phyloP scores from a whole-genome alignment of 2,888 invertebrate genomes.

The Parnassius glacialis region DNA sequence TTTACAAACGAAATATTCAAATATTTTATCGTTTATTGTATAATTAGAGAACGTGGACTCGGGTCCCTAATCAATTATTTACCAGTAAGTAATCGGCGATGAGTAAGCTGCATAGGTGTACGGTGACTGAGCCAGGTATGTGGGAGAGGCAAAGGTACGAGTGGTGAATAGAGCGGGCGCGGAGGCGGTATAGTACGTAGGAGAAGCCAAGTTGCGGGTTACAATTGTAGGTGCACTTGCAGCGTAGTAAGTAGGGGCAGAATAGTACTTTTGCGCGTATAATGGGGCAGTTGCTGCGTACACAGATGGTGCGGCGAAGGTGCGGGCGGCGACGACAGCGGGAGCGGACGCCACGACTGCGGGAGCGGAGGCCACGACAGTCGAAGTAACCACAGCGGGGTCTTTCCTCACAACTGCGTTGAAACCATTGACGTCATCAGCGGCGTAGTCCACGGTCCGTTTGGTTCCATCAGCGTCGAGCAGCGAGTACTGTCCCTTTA shows the following conservation, averaged over 20 bases:
- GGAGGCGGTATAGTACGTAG: slow-evolving; percentile 33
- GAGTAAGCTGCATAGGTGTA: slow-evolving; percentile 33
- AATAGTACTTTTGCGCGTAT: slow-evolving; percentile 25
- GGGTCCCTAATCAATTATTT: not conserved
- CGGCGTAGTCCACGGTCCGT: slow-evolving; percentile 64
- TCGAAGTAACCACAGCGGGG: slow-evolving; percentile 58
- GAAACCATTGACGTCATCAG: slow-evolving; percentile 62
- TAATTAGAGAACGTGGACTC: not conserved
- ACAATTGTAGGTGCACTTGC: slow-evolving; percentile 36
- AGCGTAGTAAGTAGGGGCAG: slow-evolving; percentile 24
- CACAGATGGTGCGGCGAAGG: slow-evolving; percentile 33
- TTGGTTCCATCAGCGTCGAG: slow-evolving; percentile 62
- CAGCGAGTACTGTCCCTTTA: slow-evolving; percentile 47
- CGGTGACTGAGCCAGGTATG: slow-evolving; percentile 29
- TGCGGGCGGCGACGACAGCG: slow-evolving; percentile 38
- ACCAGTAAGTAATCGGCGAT: slow-evolving; percentile 28
- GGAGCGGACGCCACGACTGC: slow-evolving; percentile 38
- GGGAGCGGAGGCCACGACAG: slow-evolving; percentile 50
- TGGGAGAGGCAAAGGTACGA: slow-evolving; percentile 35
- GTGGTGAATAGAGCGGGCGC: slow-evolving; percentile 31
- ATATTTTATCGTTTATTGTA: slow-evolving; percentile 18
- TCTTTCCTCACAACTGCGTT: slow-evolving; percentile 65
- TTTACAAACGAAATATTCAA: slow-evolving; percentile 27
- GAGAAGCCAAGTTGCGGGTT: slow-evolving; percentile 36
- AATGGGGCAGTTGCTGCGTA: slow-evolving; percentile 24